These are phyloP conservation scores for Papilio dardanus DNA, from an alignment of 1,140 invertebrate species.

Conservation along the genomic window DNA sequence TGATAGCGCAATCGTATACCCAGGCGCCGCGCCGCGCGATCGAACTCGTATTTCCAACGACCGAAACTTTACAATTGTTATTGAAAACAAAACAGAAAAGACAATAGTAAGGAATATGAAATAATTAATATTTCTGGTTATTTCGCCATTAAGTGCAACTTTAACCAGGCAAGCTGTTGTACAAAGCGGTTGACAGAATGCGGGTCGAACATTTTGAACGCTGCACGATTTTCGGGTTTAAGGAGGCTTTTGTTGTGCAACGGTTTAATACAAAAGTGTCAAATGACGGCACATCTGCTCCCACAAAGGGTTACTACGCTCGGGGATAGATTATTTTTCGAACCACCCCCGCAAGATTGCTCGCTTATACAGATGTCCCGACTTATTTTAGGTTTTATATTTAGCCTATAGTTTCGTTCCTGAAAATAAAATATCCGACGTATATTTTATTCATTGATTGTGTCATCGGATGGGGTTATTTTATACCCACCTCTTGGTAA, in stretches of 20 bases:
- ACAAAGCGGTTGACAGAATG: constrained; percentile 74
- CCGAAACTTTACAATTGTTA: constrained; percentile 31
- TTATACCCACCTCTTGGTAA: no score
- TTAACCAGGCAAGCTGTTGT: constrained; percentile 39
- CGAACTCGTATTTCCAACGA: constrained; percentile 29
- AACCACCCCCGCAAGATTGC: constrained; percentile 79
- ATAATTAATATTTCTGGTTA: constrained; percentile 38
- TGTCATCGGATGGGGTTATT: background rate
- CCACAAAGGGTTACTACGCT: constrained; percentile 80
- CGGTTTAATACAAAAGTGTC: constrained; percentile 82
- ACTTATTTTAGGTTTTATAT: constrained; percentile 46
- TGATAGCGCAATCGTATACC: constrained; percentile 66
- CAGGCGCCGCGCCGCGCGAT: constrained; percentile 43
- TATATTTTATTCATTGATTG: background rate
- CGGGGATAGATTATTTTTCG: constrained; percentile 80
- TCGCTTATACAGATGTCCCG: constrained; percentile 79
- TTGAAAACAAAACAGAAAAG: constrained; percentile 34
- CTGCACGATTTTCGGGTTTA: constrained; percentile 80
- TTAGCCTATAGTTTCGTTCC: constrained; percentile 26
- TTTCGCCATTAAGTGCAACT: constrained; percentile 46
- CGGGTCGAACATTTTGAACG: constrained; percentile 77
- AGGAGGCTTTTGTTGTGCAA: constrained; percentile 82
- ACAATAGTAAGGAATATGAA: constrained; percentile 20
- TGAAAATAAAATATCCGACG: constrained; percentile 34
- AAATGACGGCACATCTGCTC: constrained; percentile 81